Evolutionary conservation across 2,888 invertebrate genomes (phyloP), one percentile per base, ranked within the genome.

Genomic region (Sminthurinus aureus): DNA sequence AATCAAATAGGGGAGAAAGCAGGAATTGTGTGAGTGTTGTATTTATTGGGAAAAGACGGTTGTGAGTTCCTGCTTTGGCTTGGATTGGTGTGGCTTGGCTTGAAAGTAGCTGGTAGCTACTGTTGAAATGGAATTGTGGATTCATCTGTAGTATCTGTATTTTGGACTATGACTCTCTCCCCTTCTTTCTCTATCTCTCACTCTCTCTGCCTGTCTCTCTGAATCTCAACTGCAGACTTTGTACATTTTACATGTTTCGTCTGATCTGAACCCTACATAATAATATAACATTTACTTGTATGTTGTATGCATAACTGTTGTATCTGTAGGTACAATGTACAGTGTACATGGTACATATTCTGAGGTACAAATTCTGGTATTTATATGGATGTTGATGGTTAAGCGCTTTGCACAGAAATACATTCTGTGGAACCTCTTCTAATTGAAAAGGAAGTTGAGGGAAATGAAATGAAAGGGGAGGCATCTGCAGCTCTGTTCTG

Each of bases 381-480:
- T 69, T 69, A 69, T n/a, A 69, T 69, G 69, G 69, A 69, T 69
- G n/a, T 69, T 69, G 22, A 69, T 69, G 69, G 11, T n/a, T 20
- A 69, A 69, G 69, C 69, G n/a, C 64, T n/a, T 20, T 69, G 3
- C 20, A 75, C 75, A 75, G 38, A 15, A 51, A 75, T 20, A 75
- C 20, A 75, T 75, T 75, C 12, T 79, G 24, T 69, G 69, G 69
- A 69, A 50, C 26, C 85, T 84, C 84, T 86, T 83, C 85, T 85
- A 85, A 86, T 85, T 86, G 85, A 85, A 86, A 86, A 86, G 86
- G 86, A 86, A 86, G 85, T 86, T 85, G 86, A 85, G 84, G 84
- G 85, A 86, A 86, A 86, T 86, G 84, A 84, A 85, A 86, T 85
- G 84, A 85, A 86, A 85, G 86, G 84, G 86, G 82, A 80, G 66